These are phyloP conservation scores for Peromyscus eremicus DNA, from an alignment of 2,797 vertebrate genomes.

Conservation along the genomic window DNA sequence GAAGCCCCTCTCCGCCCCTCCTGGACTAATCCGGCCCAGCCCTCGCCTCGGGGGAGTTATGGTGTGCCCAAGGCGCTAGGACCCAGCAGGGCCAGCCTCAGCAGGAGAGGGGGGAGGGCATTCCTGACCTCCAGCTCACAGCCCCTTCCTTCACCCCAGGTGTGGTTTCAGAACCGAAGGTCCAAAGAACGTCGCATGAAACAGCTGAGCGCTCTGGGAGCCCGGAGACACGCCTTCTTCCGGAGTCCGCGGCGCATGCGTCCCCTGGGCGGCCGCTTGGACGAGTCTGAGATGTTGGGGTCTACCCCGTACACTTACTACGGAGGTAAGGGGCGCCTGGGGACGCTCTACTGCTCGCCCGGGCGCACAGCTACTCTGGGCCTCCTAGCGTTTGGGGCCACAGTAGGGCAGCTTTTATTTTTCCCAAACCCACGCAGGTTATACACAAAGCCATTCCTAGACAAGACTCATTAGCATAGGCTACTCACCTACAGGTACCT, in stretches of 20 bases:
- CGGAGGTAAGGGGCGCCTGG: slow-evolving; percentile 90
- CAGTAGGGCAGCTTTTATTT: too few species aligned
- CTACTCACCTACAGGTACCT: not conserved
- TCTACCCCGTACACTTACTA: slow-evolving; percentile 96
- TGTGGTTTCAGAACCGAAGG: slow-evolving; percentile 98
- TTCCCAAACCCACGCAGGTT: not conserved
- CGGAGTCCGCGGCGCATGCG: slow-evolving; percentile 97
- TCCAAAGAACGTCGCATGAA: slow-evolving; percentile 98
- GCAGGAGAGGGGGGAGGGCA: not conserved
- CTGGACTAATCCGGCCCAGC: slow-evolving; percentile 71
- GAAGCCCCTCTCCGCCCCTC: slow-evolving; percentile 74
- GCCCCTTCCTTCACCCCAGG: slow-evolving; percentile 86
- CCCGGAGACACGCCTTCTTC: slow-evolving; percentile 96
- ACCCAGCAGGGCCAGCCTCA: slow-evolving; percentile 49
- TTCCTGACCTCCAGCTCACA: not conserved
- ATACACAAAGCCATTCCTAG: not conserved
- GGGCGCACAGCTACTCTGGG: fast-evolving
- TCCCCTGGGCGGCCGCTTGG: slow-evolving; percentile 91
- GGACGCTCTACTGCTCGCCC: too few species aligned
- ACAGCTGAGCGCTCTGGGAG: slow-evolving; percentile 95
- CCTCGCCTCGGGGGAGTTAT: slow-evolving; percentile 10
- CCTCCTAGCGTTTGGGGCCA: not conserved
- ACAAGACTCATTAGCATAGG: not conserved
- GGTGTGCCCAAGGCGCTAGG: slow-evolving; percentile 55
- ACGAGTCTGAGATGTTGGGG: slow-evolving; percentile 93